Evolutionary conservation across 1,140 invertebrate genomes (phyloP).

Genomic region (Parapsyche elsis): DNA sequence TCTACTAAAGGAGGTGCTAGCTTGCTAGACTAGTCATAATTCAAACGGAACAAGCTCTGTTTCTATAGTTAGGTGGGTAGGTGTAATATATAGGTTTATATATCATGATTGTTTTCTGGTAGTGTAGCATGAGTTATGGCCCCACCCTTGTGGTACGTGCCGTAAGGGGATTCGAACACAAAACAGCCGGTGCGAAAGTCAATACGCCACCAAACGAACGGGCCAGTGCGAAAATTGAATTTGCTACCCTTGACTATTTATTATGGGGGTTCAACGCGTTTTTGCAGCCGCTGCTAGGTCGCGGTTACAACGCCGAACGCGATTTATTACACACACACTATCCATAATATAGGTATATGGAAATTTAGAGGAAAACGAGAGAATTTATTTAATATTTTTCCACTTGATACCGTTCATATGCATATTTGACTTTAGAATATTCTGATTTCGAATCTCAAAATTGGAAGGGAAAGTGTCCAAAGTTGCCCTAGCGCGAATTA

Average conservation of each 20-base stretch:
- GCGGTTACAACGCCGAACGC: not conserved
- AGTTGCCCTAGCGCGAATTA: no score
- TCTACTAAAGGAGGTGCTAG: no score
- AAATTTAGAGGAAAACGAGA: no score
- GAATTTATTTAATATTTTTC: no score
- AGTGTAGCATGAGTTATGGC: not conserved
- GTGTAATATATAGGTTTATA: not conserved
- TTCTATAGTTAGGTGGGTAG: not conserved
- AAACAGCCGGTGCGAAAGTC: slow-evolving; percentile 14
- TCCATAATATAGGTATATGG: no score
- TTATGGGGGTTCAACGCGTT: not conserved
- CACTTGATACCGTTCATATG: no score
- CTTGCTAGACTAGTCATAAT: not conserved
- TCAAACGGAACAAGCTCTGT: slow-evolving; percentile 9
- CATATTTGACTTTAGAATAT: no score
- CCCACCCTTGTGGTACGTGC: not conserved
- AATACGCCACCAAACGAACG: not conserved
- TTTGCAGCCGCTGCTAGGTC: not conserved
- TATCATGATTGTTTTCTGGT: slow-evolving; percentile 22
- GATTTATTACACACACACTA: not conserved
- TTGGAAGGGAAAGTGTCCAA: no score
- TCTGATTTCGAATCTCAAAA: no score
- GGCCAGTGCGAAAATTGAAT: slow-evolving; percentile 6
- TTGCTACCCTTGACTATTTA: not conserved
- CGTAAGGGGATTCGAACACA: slow-evolving; percentile 12